Evolutionary conservation across 2,113 vertebrate genomes (phyloP), one percentile per base, ranked within the genome.

Genomic region (Chaetodon auriga): DNA sequence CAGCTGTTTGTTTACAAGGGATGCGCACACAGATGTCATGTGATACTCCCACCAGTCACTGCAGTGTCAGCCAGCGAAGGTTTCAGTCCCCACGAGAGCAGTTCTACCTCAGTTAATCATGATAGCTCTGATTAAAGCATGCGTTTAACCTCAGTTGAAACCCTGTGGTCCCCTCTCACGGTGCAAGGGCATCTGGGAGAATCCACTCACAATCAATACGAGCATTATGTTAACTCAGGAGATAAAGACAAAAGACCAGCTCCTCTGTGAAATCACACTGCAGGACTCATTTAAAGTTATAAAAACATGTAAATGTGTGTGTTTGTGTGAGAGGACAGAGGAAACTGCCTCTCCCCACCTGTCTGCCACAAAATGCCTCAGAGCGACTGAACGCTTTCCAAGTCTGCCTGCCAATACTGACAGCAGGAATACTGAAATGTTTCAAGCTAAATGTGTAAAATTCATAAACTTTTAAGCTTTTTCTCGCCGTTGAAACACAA

Each of bases 41-140:
- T 55, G 51, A 23, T 36, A 38, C 48, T 70, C n/a, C 21, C 55
- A 49, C 15, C 46, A 51, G 18, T 55, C 68, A 15, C 46, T 38
- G 62, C 19, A 45, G 21, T 18, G 53, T 38, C 60, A 72, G 78
- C 35, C 45, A 49, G 45, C 35, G 51, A 66, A 73, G 43, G 30
- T 9, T 69, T 76, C 73, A 51, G 4, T 63, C 75, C 71, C 18
- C 58, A 9, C 30, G 53, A 70, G 71, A 19, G 73, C 53, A 16
- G 48, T n/a, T 21, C 66, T 21, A 41, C 55, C 38, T 38, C 60
- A 19, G 77, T 71, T 90, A 86, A 87, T 90, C 78, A 68, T 30
- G 48, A 76, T 54, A 10, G 43, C 35, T 81, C 65, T 87, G 89
- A 88, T 92, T 91, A 87, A 88, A 84, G 78, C 54, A 21, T 55